Percentiles rank a stretch among this genome's conserved stretches.
phyloP scores from a whole-genome alignment of 2,888 invertebrate genomes.

The Patella caerulea region DNA sequence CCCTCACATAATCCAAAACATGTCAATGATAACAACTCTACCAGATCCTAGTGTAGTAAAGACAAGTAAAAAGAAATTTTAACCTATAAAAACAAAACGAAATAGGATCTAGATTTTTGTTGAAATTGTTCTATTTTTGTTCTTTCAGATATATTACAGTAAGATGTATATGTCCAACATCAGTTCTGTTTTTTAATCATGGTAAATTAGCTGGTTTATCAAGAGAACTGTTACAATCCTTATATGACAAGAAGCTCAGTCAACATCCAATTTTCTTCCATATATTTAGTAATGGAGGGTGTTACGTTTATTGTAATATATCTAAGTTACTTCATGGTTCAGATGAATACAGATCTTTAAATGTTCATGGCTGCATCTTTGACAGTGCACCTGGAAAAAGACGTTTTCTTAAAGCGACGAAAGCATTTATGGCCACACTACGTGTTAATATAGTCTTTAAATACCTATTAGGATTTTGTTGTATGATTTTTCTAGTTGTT shows the following conservation, averaged over 20 bases:
- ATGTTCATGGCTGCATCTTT: constrained; percentile 73
- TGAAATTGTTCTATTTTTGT: background rate
- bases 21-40: no score
- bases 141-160: constrained; percentile 79
- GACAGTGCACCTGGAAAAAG: constrained; percentile 80
- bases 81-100: no score
- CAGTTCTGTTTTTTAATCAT: constrained; percentile 78
- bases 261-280: constrained; percentile 83
- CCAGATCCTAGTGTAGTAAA: no score
- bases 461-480: constrained; percentile 72
- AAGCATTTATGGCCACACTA: constrained; percentile 48
- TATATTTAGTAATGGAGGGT: constrained; percentile 84
- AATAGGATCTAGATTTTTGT: no score
- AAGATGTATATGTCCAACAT: constrained; percentile 80
- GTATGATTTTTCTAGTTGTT: constrained; percentile 46
- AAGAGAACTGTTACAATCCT: constrained; percentile 78
- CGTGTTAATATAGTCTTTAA: constrained; percentile 44
- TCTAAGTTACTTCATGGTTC: constrained; percentile 74
- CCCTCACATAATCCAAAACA: no score
- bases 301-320: constrained; percentile 81
- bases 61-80: no score
- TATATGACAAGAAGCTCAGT: constrained; percentile 79
- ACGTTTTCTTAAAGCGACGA: constrained; percentile 45
- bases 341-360: constrained; percentile 36
- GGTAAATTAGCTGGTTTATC: constrained; percentile 78